A percentile compares a stretch with the other conserved stretches of the same genome.
Evolutionary conservation across 1,140 invertebrate genomes (phyloP).

Genomic region (Conus ventricosus): DNA sequence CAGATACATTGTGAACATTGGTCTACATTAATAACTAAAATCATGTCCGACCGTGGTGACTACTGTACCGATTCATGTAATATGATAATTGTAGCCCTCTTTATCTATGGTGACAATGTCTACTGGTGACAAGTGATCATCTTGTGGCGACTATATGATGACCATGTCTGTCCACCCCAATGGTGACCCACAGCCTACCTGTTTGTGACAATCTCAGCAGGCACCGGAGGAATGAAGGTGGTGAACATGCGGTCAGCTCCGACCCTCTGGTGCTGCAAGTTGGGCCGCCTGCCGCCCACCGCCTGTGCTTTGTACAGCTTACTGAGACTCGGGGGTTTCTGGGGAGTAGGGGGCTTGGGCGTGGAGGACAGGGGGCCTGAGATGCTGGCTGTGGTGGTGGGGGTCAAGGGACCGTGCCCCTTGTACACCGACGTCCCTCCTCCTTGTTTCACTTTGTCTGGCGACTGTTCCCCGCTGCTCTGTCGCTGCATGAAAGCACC

Average conservation of each 20-base stretch:
- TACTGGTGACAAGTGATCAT: no score
- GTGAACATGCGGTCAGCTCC: constrained; percentile 29
- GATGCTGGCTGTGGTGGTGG: not conserved
- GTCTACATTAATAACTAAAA: no score
- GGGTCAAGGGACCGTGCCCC: constrained; percentile 8
- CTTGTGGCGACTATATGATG: no score
- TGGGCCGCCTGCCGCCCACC: constrained; percentile 43
- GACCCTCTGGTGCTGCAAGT: constrained; percentile 47
- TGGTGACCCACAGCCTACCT: not conserved
- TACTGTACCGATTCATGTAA: no score
- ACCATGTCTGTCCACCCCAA: no score
- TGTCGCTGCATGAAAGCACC: not conserved
- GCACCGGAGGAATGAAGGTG: constrained; percentile 12
- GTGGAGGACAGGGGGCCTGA: constrained; percentile 46
- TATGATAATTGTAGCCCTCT: no score
- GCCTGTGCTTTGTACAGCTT: constrained; percentile 49
- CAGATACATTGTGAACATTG: no score
- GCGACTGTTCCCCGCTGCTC: not conserved
- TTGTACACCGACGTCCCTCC: not conserved
- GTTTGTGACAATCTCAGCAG: constrained; percentile 1
- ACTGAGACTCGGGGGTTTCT: constrained; percentile 36
- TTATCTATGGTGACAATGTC: no score
- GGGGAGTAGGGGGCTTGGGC: constrained; percentile 41
- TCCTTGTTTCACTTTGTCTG: not conserved
- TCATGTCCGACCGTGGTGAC: no score